phyloP scores from a whole-genome alignment of 2,113 vertebrate species.

The Leucopsar rothschildi region DNA sequence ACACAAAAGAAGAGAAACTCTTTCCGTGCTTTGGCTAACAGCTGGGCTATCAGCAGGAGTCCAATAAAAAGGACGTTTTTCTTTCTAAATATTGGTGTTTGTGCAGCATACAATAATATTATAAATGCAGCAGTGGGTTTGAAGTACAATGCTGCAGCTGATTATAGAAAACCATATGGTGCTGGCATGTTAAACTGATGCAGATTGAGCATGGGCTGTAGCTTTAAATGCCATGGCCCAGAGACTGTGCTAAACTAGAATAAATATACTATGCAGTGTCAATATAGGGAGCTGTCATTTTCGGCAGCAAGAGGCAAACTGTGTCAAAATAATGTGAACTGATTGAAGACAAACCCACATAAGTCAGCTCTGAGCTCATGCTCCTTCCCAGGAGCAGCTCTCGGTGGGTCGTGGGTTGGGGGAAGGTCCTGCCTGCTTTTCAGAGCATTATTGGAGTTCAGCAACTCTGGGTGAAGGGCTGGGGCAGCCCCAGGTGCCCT shows the following conservation, averaged over 20 bases:
- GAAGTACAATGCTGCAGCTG: constrained; percentile 58
- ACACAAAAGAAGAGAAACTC: constrained; percentile 23
- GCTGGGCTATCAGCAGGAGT: constrained; percentile 63
- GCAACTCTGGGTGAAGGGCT: neutral
- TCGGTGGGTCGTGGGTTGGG: fast-evolving
- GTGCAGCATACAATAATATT: constrained; percentile 43
- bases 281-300: neutral
- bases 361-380: neutral
- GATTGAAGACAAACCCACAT: neutral
- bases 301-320: neutral
- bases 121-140: constrained; percentile 54
- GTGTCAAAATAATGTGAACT: neutral
- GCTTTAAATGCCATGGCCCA: constrained; percentile 4
- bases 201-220: constrained; percentile 24
- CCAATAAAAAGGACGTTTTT: constrained; percentile 67
- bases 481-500: neutral
- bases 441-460: neutral
- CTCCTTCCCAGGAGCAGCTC: neutral
- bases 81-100: constrained; percentile 56
- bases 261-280: constrained; percentile 4
- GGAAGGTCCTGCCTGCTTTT: neutral
- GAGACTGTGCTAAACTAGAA: neutral
- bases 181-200: constrained; percentile 47
- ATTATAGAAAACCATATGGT: constrained; percentile 56
- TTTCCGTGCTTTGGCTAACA: constrained; percentile 20